phyloP scores from a whole-genome alignment of 2,113 vertebrate species.

The Enhydra lutris region DNA sequence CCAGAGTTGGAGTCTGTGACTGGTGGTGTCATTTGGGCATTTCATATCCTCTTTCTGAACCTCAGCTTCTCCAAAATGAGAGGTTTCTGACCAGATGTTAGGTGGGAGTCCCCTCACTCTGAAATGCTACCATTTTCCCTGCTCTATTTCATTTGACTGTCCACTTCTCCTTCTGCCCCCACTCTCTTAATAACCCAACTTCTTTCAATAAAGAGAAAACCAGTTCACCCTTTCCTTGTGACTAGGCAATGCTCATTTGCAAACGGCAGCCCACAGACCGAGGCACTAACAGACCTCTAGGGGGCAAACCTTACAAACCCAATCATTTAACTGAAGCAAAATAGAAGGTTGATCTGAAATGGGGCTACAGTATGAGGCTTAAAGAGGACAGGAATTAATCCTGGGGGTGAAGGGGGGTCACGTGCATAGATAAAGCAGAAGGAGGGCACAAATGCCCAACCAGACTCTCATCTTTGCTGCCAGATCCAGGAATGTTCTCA shows the following conservation, averaged over 20 bases:
- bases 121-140: not conserved
- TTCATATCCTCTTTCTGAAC: not conserved
- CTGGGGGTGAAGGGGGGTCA: not conserved
- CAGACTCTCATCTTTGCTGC: not conserved
- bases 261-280: not conserved
- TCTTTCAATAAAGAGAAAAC: not conserved
- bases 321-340: not conserved
- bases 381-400: not conserved
- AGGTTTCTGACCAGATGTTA: not conserved
- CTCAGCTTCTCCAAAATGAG: not conserved
- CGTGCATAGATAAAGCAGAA: not conserved
- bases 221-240: not conserved
- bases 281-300: not conserved
- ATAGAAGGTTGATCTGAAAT: not conserved
- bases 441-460: not conserved
- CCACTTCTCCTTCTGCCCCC: not conserved
- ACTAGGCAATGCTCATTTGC: not conserved
- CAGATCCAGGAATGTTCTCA: not conserved
- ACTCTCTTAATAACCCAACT: not conserved
- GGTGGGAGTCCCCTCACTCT: not conserved
- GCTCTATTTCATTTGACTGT: not conserved
- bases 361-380: not conserved
- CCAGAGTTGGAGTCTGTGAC: not conserved
- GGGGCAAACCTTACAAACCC: conserved; percentile 38
- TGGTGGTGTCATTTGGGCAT: not conserved